Evolutionary conservation across 2,797 vertebrate species (phyloP).

Genomic region (Silurus lanzhouensis): DNA sequence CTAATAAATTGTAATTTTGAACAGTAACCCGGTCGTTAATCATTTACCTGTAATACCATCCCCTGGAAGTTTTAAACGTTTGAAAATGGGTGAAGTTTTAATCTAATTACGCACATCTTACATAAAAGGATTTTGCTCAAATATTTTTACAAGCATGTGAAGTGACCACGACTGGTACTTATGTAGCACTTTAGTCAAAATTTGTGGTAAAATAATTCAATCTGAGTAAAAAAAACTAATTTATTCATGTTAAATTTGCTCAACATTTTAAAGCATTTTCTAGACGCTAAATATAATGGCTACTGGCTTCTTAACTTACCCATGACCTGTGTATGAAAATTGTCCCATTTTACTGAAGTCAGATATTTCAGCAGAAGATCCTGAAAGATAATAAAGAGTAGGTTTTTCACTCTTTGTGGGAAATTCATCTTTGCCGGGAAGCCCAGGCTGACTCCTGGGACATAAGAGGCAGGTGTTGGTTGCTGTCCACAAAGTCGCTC

Average conservation of each 20-base stretch:
- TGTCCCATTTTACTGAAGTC: slow-evolving; percentile 11
- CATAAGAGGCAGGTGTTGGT: slow-evolving; percentile 38
- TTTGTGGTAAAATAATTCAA: neutral
- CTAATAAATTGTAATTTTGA: too few relatives aligned
- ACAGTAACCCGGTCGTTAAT: too few relatives aligned
- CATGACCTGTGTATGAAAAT: neutral
- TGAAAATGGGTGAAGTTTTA: neutral
- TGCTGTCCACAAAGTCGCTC: slow-evolving; percentile 38
- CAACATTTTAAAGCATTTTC: too few relatives aligned
- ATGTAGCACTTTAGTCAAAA: neutral
- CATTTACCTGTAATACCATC: too few relatives aligned
- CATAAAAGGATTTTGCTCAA: neutral
- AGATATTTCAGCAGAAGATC: slow-evolving; percentile 21
- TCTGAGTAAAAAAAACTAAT: neutral
- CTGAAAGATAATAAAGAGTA: slow-evolving; percentile 12
- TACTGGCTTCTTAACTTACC: slow-evolving; percentile 60
- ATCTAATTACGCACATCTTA: neutral
- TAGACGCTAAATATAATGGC: too few relatives aligned
- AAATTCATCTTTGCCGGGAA: slow-evolving; percentile 27
- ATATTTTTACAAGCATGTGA: neutral
- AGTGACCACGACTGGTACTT: neutral
- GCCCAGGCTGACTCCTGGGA: neutral
- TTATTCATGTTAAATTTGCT: too few relatives aligned
- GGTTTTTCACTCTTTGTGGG: slow-evolving; percentile 20
- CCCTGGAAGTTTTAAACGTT: neutral